Evolutionary conservation across 1,140 invertebrate genomes (phyloP).

Genomic region (Metopolophium dirhodum): DNA sequence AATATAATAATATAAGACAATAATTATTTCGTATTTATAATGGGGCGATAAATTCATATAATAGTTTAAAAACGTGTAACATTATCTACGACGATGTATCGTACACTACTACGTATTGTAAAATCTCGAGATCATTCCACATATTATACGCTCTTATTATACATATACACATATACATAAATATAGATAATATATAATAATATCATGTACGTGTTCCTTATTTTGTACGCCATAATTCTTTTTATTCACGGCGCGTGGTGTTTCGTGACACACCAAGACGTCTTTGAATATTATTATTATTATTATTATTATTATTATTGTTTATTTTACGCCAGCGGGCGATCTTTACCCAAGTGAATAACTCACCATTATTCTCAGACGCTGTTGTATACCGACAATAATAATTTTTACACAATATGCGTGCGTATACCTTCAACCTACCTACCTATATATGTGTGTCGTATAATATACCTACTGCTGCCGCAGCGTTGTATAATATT

Average conservation of each 20-base stretch:
- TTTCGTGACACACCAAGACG: slow-evolving; percentile 30
- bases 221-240: slow-evolving; percentile 22
- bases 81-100: background rate
- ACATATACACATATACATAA: no score
- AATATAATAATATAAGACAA: background rate
- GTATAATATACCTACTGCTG: background rate
- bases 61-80: slow-evolving; percentile 16
- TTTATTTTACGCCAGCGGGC: slow-evolving; percentile 41
- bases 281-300: slow-evolving; percentile 35
- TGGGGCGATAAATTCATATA: slow-evolving; percentile 9
- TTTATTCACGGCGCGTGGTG: background rate
- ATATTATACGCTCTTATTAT: background rate
- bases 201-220: background rate
- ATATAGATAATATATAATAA: background rate
- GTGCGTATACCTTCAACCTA: background rate
- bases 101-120: background rate
- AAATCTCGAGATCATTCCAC: background rate
- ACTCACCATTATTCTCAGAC: background rate
- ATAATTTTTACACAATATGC: background rate
- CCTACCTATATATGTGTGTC: background rate
- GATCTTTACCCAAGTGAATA: slow-evolving; percentile 31
- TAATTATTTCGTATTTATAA: slow-evolving; percentile 15
- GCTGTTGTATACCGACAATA: background rate
- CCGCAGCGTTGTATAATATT: background rate
- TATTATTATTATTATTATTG: slow-evolving; percentile 45